Evolutionary conservation across 2,888 invertebrate species (phyloP).

Genomic region (Lordiphosa andalusiaca): DNA sequence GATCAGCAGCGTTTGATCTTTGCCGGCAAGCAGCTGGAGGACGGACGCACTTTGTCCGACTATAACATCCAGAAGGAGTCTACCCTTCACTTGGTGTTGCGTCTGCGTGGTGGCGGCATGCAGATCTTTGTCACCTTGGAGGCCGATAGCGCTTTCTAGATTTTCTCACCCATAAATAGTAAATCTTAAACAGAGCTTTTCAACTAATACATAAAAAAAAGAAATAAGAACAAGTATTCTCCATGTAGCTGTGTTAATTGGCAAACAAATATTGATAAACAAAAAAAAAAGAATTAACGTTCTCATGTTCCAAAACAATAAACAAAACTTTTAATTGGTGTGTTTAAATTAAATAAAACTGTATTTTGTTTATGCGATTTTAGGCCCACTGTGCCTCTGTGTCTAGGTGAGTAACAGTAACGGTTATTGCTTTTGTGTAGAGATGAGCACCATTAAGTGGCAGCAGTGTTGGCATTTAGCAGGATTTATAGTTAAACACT

Average conservation of each 20-base stretch:
- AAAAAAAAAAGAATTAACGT: not conserved
- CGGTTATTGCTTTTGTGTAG: too few relatives aligned
- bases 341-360: slow-evolving; percentile 11
- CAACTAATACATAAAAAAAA: slow-evolving; percentile 1
- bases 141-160: slow-evolving; percentile 34
- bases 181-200: slow-evolving; percentile 16
- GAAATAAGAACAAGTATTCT: slow-evolving; percentile 12
- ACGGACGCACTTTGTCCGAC: slow-evolving; percentile 14
- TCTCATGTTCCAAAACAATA: slow-evolving; percentile 14
- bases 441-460: too few relatives aligned
- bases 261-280: not conserved
- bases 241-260: slow-evolving; percentile 13
- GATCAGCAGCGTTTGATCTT: slow-evolving; percentile 16
- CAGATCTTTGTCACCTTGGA: too few relatives aligned
- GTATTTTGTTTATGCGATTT: too few relatives aligned
- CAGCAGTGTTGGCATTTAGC: too few relatives aligned
- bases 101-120: slow-evolving; percentile 23
- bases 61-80: slow-evolving; percentile 15
- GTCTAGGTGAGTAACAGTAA: too few relatives aligned
- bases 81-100: slow-evolving; percentile 9
- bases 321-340: slow-evolving; percentile 23
- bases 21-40: slow-evolving; percentile 12
- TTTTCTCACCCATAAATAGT: slow-evolving; percentile 21
- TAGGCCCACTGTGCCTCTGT: too few relatives aligned
- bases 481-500: too few relatives aligned